These are phyloP conservation scores for Penelope pileata DNA, from an alignment of 2,113 vertebrate genomes.

Conservation along the genomic window DNA sequence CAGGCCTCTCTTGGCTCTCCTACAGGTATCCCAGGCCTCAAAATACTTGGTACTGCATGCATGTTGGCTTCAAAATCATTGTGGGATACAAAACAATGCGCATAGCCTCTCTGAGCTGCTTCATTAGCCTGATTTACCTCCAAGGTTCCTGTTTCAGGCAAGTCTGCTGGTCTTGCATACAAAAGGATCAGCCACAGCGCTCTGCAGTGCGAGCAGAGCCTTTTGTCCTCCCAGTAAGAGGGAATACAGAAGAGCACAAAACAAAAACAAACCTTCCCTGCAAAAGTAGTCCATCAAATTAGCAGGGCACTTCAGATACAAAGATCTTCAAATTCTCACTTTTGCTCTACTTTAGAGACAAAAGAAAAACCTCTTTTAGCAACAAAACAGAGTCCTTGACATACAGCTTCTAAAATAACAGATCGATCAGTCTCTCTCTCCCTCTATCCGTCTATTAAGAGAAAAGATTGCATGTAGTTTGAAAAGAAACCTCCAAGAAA, in stretches of 20 bases:
- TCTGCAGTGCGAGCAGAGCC: not conserved
- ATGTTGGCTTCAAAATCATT: constrained; percentile 66
- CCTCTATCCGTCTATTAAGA: not conserved
- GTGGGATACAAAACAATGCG: constrained; percentile 52
- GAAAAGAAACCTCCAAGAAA: constrained; percentile 28
- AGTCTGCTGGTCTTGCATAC: constrained; percentile 55
- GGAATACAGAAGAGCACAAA: constrained; percentile 8
- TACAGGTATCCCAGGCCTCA: constrained; percentile 32
- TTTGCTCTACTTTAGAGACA: constrained; percentile 4
- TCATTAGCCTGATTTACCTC: constrained; percentile 76
- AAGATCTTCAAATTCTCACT: constrained; percentile 42
- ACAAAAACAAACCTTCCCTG: constrained; percentile 50
- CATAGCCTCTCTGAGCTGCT: constrained; percentile 47
- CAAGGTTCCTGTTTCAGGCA: constrained; percentile 61
- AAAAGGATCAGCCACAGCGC: constrained; percentile 36
- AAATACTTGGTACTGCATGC: constrained; percentile 23
- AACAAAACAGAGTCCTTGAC: constrained; percentile 53
- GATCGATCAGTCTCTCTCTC: constrained; percentile 21
- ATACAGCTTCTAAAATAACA: not conserved
- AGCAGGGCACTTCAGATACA: constrained; percentile 50
- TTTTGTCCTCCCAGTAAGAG: constrained; percentile 57
- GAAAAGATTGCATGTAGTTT: not conserved
- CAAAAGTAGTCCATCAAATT: constrained; percentile 51
- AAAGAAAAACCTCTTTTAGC: constrained; percentile 30
- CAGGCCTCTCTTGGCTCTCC: constrained; percentile 47